phyloP scores from a whole-genome alignment of 2,797 vertebrate genomes.

The Lepilemur ruficaudatus region DNA sequence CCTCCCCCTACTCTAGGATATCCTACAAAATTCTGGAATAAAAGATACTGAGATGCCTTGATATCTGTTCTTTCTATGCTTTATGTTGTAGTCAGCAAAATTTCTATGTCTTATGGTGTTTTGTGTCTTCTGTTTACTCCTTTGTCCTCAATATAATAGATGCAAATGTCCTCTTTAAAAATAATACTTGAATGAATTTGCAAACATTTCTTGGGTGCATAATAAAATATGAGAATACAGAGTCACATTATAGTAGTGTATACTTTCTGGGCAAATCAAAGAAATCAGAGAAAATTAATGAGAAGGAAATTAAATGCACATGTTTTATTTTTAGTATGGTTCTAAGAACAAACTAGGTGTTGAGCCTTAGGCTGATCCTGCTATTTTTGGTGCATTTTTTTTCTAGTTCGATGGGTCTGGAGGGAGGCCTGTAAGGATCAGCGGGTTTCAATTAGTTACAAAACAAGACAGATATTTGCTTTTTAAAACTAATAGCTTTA shows the following conservation, averaged over 20 bases:
- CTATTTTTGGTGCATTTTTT: neutral
- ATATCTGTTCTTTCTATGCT: neutral
- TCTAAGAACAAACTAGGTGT: neutral
- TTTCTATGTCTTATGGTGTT: neutral
- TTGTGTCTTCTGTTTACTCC: neutral
- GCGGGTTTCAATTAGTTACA: conserved; percentile 24
- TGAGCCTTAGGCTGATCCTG: neutral
- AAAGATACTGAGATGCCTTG: neutral
- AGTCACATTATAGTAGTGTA: neutral
- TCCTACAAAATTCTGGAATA: neutral
- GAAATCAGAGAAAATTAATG: neutral
- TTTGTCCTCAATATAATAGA: neutral
- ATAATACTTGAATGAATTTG: neutral
- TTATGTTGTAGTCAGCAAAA: neutral
- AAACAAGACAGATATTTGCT: neutral
- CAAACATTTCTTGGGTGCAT: neutral
- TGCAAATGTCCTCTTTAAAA: neutral
- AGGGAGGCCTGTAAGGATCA: neutral
- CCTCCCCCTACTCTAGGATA: neutral
- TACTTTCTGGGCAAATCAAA: neutral
- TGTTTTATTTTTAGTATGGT: neutral
- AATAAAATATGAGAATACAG: neutral
- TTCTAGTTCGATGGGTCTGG: neutral
- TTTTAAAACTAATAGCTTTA: neutral
- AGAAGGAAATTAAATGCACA: neutral